phyloP scores from a whole-genome alignment of 2,113 vertebrate species.

The Vulpes ferrilata region DNA sequence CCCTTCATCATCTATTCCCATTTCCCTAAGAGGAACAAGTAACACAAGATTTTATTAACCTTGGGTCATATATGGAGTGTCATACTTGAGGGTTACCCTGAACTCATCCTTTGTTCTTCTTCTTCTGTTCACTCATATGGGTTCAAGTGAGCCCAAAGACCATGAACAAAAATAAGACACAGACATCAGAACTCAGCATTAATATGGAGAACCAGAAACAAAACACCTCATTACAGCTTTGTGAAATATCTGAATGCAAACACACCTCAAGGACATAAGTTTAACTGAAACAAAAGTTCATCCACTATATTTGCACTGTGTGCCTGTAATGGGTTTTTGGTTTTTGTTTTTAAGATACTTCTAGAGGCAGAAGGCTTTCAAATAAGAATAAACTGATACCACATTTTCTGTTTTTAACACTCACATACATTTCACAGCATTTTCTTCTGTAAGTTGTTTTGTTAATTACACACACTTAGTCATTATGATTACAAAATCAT shows the following conservation, averaged over 20 bases:
- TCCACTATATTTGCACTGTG: not conserved
- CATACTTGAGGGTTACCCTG: not conserved
- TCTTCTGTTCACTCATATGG: not conserved
- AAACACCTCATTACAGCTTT: not conserved
- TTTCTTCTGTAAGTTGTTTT: conserved; percentile 73
- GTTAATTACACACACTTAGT: conserved; percentile 78
- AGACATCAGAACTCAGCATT: not conserved
- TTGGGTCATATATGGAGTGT: not conserved
- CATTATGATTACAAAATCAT: conserved; percentile 79
- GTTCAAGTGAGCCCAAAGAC: not conserved
- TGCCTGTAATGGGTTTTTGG: not conserved
- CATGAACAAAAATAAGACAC: not conserved
- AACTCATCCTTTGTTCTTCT: not conserved
- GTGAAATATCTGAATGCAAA: conserved; percentile 38
- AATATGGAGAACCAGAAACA: not conserved
- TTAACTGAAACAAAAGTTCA: not conserved
- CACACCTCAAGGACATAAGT: not conserved
- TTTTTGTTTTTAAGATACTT: not conserved
- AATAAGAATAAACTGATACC: conserved; percentile 20
- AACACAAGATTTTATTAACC: not conserved
- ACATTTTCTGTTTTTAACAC: conserved; percentile 43
- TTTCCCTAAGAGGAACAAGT: not conserved
- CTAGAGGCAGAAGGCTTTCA: not conserved
- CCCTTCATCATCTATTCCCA: not conserved
- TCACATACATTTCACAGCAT: not conserved